Evolutionary conservation across 2,888 invertebrate genomes (phyloP).

Genomic region (Tiliacea citrago): DNA sequence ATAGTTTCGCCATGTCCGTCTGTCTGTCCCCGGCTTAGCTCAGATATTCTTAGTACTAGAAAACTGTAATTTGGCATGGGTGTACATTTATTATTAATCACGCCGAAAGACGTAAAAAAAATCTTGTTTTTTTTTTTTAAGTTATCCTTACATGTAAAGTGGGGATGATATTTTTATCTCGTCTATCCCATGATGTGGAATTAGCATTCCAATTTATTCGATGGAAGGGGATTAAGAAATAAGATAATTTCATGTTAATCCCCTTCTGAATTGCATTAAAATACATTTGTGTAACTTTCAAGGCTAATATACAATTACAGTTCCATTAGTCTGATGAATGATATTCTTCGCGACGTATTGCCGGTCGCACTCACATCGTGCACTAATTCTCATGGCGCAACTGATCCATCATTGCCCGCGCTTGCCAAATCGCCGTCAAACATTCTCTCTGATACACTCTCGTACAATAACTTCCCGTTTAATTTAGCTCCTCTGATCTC

Average conservation of each 20-base stretch:
- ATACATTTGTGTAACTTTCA: not conserved
- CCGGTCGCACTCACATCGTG: conserved; percentile 38
- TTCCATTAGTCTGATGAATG: conserved; percentile 36
- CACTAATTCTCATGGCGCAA: conserved; percentile 55
- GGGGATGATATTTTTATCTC: too few relatives aligned
- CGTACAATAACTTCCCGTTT: conserved; percentile 50
- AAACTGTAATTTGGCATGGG: too few relatives aligned
- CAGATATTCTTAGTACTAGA: too few relatives aligned
- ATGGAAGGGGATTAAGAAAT: too few relatives aligned
- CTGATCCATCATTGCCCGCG: conserved; percentile 49
- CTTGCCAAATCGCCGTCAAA: conserved; percentile 54
- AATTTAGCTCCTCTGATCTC: conserved; percentile 31
- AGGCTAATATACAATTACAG: not conserved
- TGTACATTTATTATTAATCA: too few relatives aligned
- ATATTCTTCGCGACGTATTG: conserved; percentile 25
- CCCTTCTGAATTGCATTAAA: not conserved
- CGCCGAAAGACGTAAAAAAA: too few relatives aligned
- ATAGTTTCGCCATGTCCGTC: too few relatives aligned
- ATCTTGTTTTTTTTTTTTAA: too few relatives aligned
- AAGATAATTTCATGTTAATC: not conserved
- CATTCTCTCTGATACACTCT: conserved; percentile 39
- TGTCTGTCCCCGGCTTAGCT: too few relatives aligned
- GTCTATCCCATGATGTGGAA: too few relatives aligned
- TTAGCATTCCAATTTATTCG: too few relatives aligned
- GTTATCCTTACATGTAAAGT: too few relatives aligned